Evolutionary conservation across 2,888 invertebrate genomes (phyloP), one percentile per base, ranked within the genome.

Genomic region (Linyphia triangularis): DNA sequence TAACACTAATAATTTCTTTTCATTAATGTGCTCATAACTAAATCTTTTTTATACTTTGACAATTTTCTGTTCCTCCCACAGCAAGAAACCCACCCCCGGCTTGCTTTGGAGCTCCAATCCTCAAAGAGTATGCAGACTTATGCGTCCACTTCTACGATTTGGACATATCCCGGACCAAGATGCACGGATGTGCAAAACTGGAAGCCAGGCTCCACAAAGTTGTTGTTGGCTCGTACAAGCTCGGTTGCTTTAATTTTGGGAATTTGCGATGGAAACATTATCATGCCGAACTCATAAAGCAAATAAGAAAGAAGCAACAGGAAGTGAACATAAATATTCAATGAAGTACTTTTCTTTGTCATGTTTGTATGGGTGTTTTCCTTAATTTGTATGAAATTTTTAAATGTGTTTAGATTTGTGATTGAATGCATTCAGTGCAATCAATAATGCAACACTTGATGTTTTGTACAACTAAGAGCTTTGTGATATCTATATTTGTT

Each of bases 191-290:
- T 90, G 90, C 92, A 5, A 91, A 91, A 22, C 28, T 93, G 10
- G 92, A 92, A 69, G 92, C 92, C 6, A 90, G 91, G 24, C 88
- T 93, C 51, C 90, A 91, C 33, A 91, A 92, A 43, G 84, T 93
- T 24, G 78, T 91, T 19, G 86, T 92, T 2, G 91, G 91, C 10
- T 90, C 91, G 2, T 85, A 92, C 40, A 91, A 92, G 24, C 81
- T 93, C 26, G 93, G 93, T 6, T 93, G 93, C 85, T 93, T 93
- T 90, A 88, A 91, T 59, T 91, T 92, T 78, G 88, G 90, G 3
- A 67, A 67, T 30, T 24, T 67, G 3, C 13, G 67, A 22, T 88
- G 86, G 86, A 88, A 75, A 22, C 0, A 24, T 2, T 88, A 88
- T 81, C 81, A 88, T 37, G 9, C 9, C 0, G 37, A 75, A 6